phyloP scores from a whole-genome alignment of 2,113 vertebrate genomes.

The Rhynchomys soricoides region DNA sequence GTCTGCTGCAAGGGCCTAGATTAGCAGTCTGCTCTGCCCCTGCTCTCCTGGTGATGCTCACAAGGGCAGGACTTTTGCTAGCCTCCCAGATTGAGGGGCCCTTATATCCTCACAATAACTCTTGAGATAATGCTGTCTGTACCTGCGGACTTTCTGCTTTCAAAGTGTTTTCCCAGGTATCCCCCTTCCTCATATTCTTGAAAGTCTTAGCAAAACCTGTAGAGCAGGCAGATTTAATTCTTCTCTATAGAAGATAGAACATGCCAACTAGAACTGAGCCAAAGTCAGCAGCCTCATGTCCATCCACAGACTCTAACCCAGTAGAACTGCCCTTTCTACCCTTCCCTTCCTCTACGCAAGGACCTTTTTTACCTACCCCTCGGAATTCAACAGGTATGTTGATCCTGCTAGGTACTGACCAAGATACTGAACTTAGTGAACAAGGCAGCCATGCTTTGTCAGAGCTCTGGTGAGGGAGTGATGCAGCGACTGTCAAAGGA shows the following conservation, averaged over 20 bases:
- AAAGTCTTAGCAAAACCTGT: not conserved
- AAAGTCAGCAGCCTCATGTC: not conserved
- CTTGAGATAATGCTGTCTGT: not conserved
- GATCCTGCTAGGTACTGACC: not conserved
- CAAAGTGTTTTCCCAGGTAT: not conserved
- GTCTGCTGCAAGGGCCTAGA: not conserved
- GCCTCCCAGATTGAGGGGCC: not conserved
- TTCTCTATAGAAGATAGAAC: not conserved
- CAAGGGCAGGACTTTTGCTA: not conserved
- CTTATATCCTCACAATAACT: not conserved
- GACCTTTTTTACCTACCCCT: not conserved
- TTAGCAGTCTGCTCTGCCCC: not conserved
- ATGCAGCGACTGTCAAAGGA: not conserved
- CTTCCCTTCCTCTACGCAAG: not conserved
- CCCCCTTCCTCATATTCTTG: not conserved
- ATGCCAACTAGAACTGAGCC: not conserved
- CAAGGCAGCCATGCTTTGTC: not conserved
- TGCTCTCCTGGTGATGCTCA: slow-evolving; percentile 3
- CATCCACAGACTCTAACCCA: not conserved
- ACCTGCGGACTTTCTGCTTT: not conserved
- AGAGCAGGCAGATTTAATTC: not conserved
- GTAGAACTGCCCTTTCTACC: not conserved
- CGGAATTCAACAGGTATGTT: not conserved
- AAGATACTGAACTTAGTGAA: not conserved
- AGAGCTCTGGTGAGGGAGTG: not conserved